Conservation (phyloP, 2,797 vertebrate genomes). For the Uromys caudimaculatus region DNA sequence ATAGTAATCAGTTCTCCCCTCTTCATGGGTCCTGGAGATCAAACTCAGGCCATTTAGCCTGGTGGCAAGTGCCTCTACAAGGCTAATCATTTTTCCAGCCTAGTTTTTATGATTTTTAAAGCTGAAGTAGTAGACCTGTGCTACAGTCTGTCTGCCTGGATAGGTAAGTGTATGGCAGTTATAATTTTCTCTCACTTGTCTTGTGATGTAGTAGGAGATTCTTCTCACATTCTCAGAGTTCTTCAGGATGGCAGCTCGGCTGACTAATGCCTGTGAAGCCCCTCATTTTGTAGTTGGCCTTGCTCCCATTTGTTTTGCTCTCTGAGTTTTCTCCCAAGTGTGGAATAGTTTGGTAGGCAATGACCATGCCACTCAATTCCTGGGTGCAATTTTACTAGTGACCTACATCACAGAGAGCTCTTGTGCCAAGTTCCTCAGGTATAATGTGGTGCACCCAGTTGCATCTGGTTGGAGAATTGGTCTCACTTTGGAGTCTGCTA, state of each 20-base stretch:
- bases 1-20: neutral
- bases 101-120: constrained; percentile 5
- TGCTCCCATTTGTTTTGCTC: neutral
- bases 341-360: neutral
- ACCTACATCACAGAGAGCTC: neutral
- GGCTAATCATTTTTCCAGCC: neutral
- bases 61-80: neutral
- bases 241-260: neutral
- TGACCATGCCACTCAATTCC: neutral
- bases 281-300: neutral
- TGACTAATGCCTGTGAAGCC: neutral
- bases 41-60: neutral
- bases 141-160: neutral
- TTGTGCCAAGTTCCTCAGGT: neutral
- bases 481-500: neutral
- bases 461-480: neutral
- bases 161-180: neutral
- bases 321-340: neutral
- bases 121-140: neutral
- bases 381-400: neutral
- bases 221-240: neutral
- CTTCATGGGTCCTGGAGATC: neutral
- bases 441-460: neutral
- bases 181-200: neutral
- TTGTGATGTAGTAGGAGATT: neutral